Percentiles rank a stretch among this genome's conserved stretches.
These are phyloP conservation scores for Eustalomyia histrio DNA, from an alignment of 2,888 invertebrate genomes.

Conservation along the genomic window DNA sequence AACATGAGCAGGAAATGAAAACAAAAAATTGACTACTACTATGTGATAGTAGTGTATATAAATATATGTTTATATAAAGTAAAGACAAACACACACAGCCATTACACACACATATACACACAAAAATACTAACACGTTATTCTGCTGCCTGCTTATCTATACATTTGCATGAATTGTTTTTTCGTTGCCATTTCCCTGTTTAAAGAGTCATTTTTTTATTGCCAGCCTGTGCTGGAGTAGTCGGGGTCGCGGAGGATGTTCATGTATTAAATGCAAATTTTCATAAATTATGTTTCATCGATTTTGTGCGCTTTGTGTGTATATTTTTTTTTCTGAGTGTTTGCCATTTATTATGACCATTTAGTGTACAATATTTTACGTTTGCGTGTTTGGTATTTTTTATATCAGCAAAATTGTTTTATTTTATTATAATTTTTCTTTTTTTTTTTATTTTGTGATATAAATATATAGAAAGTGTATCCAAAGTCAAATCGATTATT, in stretches of 20 bases:
- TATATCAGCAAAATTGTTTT: slow-evolving; percentile 25
- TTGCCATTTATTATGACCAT: slow-evolving; percentile 48
- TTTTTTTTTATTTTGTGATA: not conserved
- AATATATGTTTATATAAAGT: not conserved
- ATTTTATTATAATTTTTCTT: slow-evolving; percentile 8
- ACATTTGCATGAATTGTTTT: slow-evolving; percentile 61
- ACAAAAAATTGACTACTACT: slow-evolving; percentile 46
- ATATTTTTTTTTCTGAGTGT: slow-evolving; percentile 1
- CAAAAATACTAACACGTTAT: not conserved
- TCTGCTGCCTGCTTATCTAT: slow-evolving; percentile 42
- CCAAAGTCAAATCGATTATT: slow-evolving; percentile 75
- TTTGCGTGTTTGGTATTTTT: slow-evolving; percentile 38
- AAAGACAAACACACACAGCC: not conserved
- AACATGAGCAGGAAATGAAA: slow-evolving; percentile 57
- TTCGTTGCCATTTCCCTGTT: slow-evolving; percentile 20
- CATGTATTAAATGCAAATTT: slow-evolving; percentile 59
- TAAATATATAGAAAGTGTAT: slow-evolving; percentile 42
- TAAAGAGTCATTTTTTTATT: slow-evolving; percentile 35
- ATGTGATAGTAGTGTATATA: not conserved
- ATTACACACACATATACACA: not conserved
- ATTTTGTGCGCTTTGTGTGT: slow-evolving; percentile 16
- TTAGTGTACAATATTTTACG: slow-evolving; percentile 41
- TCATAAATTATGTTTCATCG: slow-evolving; percentile 57
- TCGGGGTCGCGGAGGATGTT: slow-evolving; percentile 15
- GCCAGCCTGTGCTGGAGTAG: slow-evolving; percentile 12